These are phyloP conservation scores for Valencia hispanica DNA, from an alignment of 2,797 vertebrate genomes.

Conservation along the genomic window DNA sequence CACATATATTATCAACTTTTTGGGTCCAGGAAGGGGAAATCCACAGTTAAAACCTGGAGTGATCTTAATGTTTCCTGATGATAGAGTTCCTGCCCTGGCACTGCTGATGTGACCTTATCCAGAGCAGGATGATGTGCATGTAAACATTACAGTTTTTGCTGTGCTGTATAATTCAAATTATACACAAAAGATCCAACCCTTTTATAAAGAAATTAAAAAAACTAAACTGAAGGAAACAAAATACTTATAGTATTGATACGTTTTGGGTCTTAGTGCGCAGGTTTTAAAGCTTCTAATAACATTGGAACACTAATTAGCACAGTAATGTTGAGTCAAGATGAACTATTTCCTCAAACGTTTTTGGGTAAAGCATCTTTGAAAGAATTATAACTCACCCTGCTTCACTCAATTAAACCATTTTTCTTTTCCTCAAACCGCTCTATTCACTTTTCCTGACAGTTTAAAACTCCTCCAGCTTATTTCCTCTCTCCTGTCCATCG, in stretches of 20 bases:
- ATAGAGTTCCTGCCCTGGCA: conserved; percentile 51
- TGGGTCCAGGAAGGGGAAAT: conserved; percentile 14
- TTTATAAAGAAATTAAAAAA: background rate
- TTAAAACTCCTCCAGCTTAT: background rate
- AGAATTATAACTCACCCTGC: conserved; percentile 10
- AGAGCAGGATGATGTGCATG: conserved; percentile 21
- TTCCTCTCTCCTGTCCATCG: background rate
- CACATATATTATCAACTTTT: conserved; percentile 18
- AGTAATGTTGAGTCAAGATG: background rate
- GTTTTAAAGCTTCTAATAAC: background rate
- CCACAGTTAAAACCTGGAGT: conserved; percentile 3
- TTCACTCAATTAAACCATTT: conserved; percentile 13
- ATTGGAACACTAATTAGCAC: background rate
- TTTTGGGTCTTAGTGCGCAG: background rate
- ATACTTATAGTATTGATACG: background rate
- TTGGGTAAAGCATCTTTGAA: too few relatives aligned
- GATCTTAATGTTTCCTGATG: conserved; percentile 28
- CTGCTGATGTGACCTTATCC: conserved; percentile 57
- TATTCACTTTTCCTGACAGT: conserved; percentile 1
- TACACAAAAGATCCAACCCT: background rate
- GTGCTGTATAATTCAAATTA: background rate
- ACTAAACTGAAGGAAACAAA: background rate
- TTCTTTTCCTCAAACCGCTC: background rate
- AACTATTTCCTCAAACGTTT: background rate
- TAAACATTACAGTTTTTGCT: background rate